phyloP scores from a whole-genome alignment of 1,140 invertebrate species.

The Venturia canescens region DNA sequence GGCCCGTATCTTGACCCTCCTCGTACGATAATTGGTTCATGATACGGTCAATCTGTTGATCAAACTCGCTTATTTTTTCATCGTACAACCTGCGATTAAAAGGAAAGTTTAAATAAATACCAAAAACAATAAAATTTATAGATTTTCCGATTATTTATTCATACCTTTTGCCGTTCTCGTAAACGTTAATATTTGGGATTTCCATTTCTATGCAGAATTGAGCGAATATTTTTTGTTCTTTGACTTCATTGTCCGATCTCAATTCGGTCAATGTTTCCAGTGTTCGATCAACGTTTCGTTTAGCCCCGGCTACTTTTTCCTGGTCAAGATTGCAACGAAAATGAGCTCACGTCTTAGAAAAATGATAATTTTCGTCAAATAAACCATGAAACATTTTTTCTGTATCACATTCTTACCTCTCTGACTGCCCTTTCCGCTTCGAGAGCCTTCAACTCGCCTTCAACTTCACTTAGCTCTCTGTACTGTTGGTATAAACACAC shows the following conservation, averaged over 20 bases:
- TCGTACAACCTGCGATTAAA: conserved; percentile 84
- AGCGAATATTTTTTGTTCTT: conserved; percentile 91
- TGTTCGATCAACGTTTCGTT: conserved; percentile 85
- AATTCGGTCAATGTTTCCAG: conserved; percentile 85
- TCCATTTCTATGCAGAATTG: conserved; percentile 93
- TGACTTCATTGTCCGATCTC: conserved; percentile 84
- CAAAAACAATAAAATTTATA: too few relatives aligned
- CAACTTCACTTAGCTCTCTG: background rate
- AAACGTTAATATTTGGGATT: conserved; percentile 95
- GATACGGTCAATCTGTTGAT: conserved; percentile 94
- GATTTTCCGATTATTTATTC: conserved; percentile 45
- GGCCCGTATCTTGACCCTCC: conserved; percentile 89
- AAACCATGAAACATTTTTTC: background rate
- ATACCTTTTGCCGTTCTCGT: conserved; percentile 93
- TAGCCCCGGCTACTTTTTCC: conserved; percentile 77
- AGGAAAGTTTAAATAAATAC: too few relatives aligned
- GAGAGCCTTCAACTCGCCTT: background rate
- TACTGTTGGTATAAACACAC: background rate
- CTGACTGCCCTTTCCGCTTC: background rate
- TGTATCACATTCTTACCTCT: background rate
- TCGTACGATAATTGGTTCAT: conserved; percentile 96
- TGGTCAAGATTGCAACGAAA: conserved; percentile 53
- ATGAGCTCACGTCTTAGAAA: background rate
- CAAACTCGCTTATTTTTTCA: conserved; percentile 94
- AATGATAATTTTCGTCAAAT: background rate